Conservation (phyloP, 2,888 invertebrate species). For the Sphecodes monilicornis region DNA sequence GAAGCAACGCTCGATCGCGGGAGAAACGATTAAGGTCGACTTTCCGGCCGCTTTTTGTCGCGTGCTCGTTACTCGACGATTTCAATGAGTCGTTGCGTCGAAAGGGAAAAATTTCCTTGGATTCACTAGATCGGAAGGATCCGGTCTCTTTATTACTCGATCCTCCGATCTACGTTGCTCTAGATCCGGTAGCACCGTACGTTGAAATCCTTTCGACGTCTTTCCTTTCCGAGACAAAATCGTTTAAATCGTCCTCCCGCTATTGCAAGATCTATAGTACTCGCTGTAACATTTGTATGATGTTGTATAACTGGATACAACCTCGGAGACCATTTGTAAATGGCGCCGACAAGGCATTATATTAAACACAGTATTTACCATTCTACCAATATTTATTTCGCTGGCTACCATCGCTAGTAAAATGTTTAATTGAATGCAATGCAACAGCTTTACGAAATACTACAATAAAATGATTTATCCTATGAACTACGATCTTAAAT, state of each 20-base stretch:
- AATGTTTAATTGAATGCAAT: background rate
- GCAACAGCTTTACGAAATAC: background rate
- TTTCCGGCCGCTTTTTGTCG: conserved; percentile 33
- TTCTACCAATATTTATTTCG: background rate
- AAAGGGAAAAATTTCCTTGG: background rate
- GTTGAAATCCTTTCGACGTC: background rate
- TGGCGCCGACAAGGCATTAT: background rate
- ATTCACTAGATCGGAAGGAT: background rate
- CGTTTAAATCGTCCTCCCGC: background rate
- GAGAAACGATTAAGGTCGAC: conserved; percentile 48
- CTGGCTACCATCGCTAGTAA: background rate
- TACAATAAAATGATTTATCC: no score
- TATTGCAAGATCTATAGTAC: background rate
- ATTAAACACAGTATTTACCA: background rate
- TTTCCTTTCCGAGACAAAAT: background rate
- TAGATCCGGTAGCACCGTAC: background rate
- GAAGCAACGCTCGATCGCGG: conserved; percentile 46
- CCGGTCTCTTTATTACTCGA: background rate
- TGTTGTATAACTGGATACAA: background rate
- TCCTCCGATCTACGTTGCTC: background rate
- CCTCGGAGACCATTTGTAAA: background rate
- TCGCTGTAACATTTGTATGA: background rate
- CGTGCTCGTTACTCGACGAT: conserved; percentile 10
- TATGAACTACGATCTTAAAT: no score
- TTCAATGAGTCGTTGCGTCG: conserved; percentile 12